A percentile compares a stretch with the other conserved stretches of the same genome.
phyloP scores from a whole-genome alignment of 2,888 invertebrate genomes.

The Peribatodes rhomboidaria region DNA sequence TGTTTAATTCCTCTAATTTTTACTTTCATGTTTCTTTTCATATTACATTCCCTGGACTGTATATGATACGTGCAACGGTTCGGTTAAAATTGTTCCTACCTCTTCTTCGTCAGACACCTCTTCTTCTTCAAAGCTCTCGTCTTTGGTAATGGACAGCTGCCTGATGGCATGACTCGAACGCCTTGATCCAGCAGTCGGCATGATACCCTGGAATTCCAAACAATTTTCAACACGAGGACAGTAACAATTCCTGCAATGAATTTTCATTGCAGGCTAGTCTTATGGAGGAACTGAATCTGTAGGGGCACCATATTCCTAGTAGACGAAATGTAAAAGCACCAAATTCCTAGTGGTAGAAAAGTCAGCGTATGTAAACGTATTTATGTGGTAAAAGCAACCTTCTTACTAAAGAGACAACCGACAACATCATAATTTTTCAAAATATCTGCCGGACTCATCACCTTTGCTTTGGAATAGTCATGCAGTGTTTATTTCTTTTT shows the following conservation, averaged over 20 bases:
- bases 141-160: constrained; percentile 82
- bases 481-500: too few relatives aligned
- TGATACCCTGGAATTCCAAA: constrained; percentile 73
- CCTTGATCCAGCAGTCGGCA: constrained; percentile 79
- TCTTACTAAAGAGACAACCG: too few relatives aligned
- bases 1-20: neutral
- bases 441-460: too few relatives aligned
- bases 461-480: too few relatives aligned
- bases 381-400: too few relatives aligned
- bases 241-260: neutral
- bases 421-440: too few relatives aligned
- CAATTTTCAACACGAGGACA: neutral
- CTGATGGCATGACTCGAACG: constrained; percentile 83
- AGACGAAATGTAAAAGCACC: too few relatives aligned
- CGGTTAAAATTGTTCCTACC: constrained; percentile 57
- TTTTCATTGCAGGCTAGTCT: too few relatives aligned
- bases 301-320: too few relatives aligned
- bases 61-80: neutral
- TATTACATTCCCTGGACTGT: neutral
- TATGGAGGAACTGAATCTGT: too few relatives aligned
- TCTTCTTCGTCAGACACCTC: constrained; percentile 85
- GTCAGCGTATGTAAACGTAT: too few relatives aligned
- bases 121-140: constrained; percentile 85
- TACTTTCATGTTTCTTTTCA: neutral
- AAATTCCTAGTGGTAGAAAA: too few relatives aligned